These are phyloP conservation scores for Eremobia ochroleuca DNA, from an alignment of 2,888 invertebrate genomes.

Conservation along the genomic window DNA sequence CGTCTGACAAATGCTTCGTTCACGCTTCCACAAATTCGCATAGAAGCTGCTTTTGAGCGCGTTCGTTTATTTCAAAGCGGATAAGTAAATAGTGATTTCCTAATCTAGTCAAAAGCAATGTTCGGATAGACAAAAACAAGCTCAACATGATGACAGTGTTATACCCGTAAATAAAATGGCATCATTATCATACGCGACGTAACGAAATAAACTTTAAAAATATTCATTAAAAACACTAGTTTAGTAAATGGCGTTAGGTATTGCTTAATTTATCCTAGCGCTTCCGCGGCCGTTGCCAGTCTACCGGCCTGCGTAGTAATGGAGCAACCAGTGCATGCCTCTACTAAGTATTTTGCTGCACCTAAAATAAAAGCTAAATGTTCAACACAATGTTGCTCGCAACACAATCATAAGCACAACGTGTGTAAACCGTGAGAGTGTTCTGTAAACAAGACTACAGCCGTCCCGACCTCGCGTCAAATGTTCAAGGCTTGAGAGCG, in stretches of 20 bases:
- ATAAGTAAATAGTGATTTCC: slow-evolving; percentile 15
- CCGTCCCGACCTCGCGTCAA: slow-evolving; percentile 32
- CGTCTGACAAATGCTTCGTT: background rate
- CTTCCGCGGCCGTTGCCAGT: background rate
- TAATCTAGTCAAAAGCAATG: slow-evolving; percentile 29
- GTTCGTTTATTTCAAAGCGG: slow-evolving; percentile 3
- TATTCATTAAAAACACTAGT: slow-evolving; percentile 57
- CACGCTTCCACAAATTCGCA: background rate
- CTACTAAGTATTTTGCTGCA: slow-evolving; percentile 12
- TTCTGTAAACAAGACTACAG: slow-evolving; percentile 43
- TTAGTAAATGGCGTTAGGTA: slow-evolving; percentile 51
- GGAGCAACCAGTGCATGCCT: background rate
- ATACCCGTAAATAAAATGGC: slow-evolving; percentile 65
- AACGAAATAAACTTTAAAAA: slow-evolving; percentile 63
- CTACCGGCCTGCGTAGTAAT: slow-evolving; percentile 4
- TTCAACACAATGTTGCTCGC: slow-evolving; percentile 23
- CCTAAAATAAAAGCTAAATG: slow-evolving; percentile 26
- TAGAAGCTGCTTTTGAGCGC: background rate
- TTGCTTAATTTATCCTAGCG: slow-evolving; percentile 32
- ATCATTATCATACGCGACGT: slow-evolving; percentile 52
- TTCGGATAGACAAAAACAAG: slow-evolving; percentile 40
- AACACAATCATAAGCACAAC: slow-evolving; percentile 32
- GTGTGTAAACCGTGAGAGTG: slow-evolving; percentile 57
- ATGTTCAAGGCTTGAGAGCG: slow-evolving; percentile 21
- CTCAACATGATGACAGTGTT: slow-evolving; percentile 34